phyloP scores from a whole-genome alignment of 2,888 invertebrate species.

The Lathronympha strigana region DNA sequence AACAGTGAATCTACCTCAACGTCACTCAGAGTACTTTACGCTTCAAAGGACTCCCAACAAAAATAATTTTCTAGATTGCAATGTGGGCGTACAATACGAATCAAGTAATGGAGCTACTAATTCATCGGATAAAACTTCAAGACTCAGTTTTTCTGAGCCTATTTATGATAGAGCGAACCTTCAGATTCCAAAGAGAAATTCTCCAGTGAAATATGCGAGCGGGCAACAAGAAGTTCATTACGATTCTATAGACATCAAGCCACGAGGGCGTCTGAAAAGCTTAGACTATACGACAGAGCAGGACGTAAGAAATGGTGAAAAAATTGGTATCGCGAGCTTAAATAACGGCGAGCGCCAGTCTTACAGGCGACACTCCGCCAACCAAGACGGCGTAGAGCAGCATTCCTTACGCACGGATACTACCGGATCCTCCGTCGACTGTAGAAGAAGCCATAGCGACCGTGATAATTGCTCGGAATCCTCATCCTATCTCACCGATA shows the following conservation, averaged over 20 bases:
- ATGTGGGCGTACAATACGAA: constrained; percentile 72
- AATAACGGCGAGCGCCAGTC: constrained; percentile 74
- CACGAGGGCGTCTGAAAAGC: constrained; percentile 76
- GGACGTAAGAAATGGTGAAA: constrained; percentile 64
- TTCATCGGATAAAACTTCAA: constrained; percentile 61
- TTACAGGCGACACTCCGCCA: constrained; percentile 68
- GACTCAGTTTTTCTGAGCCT: constrained; percentile 76
- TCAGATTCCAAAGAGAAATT: constrained; percentile 69
- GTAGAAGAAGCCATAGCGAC: constrained; percentile 77
- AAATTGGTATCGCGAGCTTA: constrained; percentile 64
- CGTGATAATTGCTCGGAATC: constrained; percentile 82
- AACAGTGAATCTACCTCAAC: constrained; percentile 74
- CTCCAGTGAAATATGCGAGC: constrained; percentile 68
- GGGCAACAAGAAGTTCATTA: constrained; percentile 73
- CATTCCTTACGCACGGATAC: constrained; percentile 78
- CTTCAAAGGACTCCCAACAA: constrained; percentile 75
- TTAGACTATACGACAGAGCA: constrained; percentile 69
- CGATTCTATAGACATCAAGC: constrained; percentile 80
- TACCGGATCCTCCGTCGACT: constrained; percentile 73
- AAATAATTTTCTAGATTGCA: constrained; percentile 73
- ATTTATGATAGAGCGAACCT: constrained; percentile 79
- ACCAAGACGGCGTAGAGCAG: constrained; percentile 74
- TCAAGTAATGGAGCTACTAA: constrained; percentile 57
- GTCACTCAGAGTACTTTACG: constrained; percentile 81
- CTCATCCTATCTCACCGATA: constrained; percentile 79